Base-by-base conservation (phyloP, 1,140 invertebrate genomes). In the Druon quercuslanigerum region DNA sequence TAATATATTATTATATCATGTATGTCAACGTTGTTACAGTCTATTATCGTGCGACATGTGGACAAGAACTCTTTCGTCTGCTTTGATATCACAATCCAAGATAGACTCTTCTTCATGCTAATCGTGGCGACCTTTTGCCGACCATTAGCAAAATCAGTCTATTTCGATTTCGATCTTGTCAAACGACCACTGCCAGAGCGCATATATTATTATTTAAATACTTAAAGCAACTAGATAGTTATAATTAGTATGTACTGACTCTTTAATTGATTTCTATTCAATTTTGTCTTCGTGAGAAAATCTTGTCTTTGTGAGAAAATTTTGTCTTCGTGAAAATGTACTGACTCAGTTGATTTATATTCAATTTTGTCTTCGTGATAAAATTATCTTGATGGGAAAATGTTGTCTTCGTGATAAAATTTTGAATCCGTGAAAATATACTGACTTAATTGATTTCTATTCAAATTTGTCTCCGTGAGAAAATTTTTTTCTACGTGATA, bases 161-260 rank as follows among this genome's bases (percentile, higher is more conserved):
- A 70, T 72, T 46, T 40, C 25, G 71, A 85, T 73, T 82, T 82
- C 81, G 71, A 85, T 87, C 77, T 81, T 85, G 79, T 72, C 75
- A 79, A 57, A 74, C 79, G 50, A 83, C 74, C 84, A 88, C 87
- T 87, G 86, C 87, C 86, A 85, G 81, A 84, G 81, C 81, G 76
- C 77, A 85, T 80, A 72, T 86, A 82, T 71, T 78, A 77, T 82
- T 66, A 71, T 79, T 79, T 77, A 79, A 66, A 66, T 66, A 66
- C 57, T 66, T 66, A 66, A 66, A 40, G 2, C 17, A 25, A 60
- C 25, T 25, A 66, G 57, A 33, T 66, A 40, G 40, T 66, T 66
- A 66, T 66, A 66, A 66, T 66, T 66, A 66, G 60, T n/a, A 66
- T 33, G 60, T 66, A 66, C 40, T n/a, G 25, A 12, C 4, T 19